Base-by-base conservation (phyloP, 1,140 invertebrate genomes). In the Papilio polyxenes region DNA sequence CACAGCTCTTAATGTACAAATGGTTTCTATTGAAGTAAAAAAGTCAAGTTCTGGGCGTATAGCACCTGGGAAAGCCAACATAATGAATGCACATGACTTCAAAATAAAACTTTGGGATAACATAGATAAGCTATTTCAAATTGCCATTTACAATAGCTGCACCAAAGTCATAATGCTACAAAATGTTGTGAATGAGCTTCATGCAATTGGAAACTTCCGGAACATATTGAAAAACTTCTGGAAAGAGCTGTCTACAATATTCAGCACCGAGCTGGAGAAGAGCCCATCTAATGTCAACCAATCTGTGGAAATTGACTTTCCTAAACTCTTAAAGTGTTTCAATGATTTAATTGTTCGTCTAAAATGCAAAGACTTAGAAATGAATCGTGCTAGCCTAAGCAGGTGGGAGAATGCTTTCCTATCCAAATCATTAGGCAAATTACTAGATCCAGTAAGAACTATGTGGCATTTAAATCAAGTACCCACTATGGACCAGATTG, bases 361-460 rank as follows among this genome's bases (percentile, higher is more conserved):
- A 7, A 95, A 95, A 89, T 95, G 93, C 84, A 95, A 95, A 87
- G 91, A 94, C 85, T 95, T 95, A 81, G 88, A 89, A 81, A 94
- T 95, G 85, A 95, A 95, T 87, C 91, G 93, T 79, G 89, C 92
- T 59, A 89, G 87, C 82, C 90, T 96, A n/a, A 95, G 95, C 20
- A 95, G 96, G 82, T 98, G 98, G 95, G 98, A 99, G 95, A 98
- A 97, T 90, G 97, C 97, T 1, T 99, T 98, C 90, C 94, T 99
- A 69, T 98, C 97, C 0, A 96, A 97, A 86, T 98, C 98, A 2
- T 95, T 98, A 79, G 97, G 97, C 13, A 95, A 97, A 74, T 94
- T 99, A 2, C 95, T 98, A 84, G 98, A 98, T 92, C 97, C 98
- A 31, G 97, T 98, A 9, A 97, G 98, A 89, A 96, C 96, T 75